Evolutionary conservation across 1,140 invertebrate species (phyloP), one percentile per base, ranked within the genome.

Genomic region (Drosophila tsacasi): DNA sequence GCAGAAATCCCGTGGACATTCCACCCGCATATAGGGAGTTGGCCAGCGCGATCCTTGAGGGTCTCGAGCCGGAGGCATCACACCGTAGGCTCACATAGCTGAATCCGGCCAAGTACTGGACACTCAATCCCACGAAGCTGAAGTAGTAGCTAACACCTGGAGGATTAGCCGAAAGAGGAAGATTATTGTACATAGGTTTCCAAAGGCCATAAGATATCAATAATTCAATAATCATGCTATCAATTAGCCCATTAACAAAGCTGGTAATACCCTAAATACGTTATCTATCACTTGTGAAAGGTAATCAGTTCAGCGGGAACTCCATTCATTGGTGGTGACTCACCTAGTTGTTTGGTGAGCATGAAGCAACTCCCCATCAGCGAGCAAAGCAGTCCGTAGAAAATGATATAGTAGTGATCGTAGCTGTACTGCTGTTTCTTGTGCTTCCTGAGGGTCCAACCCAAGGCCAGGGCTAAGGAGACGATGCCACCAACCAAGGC

Each of bases 91-190:
- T 91, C 37, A 91, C 86, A 37, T 81, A 92, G 25, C 89, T 92
- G 15, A 86, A 91, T 23, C 84, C 66, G 19, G 91, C 71, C 32
- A 92, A 52, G 10, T 81, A 90, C 23, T 91, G 58, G 0, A 86
- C 83, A 39, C 84, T 69, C 23, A 83, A 40, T n/a, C 91, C 84
- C 30, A 86, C 76, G 40, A 89, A 92, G 55, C 74, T 82, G 27
- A 92, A 92, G 73, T 92, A 92, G 58, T 86, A 91, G 62, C 79
- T 91, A 42, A 92, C 76, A 17, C 74, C 91, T 92, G 40, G 5
- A 1, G n/a, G 25, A 49, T 25, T 27, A 12, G 30, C 59, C 30
- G 2, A 1, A 35, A 59, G 27, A 37, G 12, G 62, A 12, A 13
- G 8, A 66, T 40, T 57, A 19, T 23, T 39, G 19, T 12, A 10